Conservation (phyloP, 2,888 invertebrate genomes). For the Conus canariensis region DNA sequence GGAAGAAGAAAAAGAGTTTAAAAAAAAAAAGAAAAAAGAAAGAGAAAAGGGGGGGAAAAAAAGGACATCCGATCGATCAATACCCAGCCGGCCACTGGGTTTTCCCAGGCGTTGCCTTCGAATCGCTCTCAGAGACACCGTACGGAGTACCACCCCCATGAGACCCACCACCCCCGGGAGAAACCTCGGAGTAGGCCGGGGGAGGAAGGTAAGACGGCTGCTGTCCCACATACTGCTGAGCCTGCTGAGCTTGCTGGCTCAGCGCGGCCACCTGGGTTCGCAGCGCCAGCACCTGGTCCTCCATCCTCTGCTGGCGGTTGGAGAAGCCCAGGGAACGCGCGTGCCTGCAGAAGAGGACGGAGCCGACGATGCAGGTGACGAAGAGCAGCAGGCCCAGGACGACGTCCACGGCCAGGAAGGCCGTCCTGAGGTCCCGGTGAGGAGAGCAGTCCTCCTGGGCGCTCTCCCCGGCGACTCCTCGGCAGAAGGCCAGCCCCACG, state of each 20-base stretch:
- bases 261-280: background rate
- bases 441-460: background rate
- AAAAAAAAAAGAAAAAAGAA: too few relatives aligned
- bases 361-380: constrained; percentile 17
- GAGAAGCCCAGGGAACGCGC: constrained; percentile 23
- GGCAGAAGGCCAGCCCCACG: background rate
- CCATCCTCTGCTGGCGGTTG: background rate
- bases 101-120: too few relatives aligned
- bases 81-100: too few relatives aligned
- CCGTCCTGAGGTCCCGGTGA: background rate
- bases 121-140: too few relatives aligned
- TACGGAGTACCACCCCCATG: background rate
- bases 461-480: background rate
- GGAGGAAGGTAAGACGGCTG: background rate
- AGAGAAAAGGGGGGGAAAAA: too few relatives aligned
- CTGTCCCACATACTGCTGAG: too few relatives aligned
- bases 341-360: constrained; percentile 28
- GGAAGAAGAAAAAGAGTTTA: too few relatives aligned
- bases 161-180: background rate
- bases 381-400: constrained; percentile 7
- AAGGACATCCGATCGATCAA: too few relatives aligned
- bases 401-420: constrained; percentile 9
- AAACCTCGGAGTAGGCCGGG: background rate
- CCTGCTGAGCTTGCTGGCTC: background rate
- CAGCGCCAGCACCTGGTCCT: background rate